Evolutionary conservation across 35 echinoderm and acorn worm species (phyloP), one percentile per base, ranked within the genome.

Genomic region (Heliocidaris erythrogramma): DNA sequence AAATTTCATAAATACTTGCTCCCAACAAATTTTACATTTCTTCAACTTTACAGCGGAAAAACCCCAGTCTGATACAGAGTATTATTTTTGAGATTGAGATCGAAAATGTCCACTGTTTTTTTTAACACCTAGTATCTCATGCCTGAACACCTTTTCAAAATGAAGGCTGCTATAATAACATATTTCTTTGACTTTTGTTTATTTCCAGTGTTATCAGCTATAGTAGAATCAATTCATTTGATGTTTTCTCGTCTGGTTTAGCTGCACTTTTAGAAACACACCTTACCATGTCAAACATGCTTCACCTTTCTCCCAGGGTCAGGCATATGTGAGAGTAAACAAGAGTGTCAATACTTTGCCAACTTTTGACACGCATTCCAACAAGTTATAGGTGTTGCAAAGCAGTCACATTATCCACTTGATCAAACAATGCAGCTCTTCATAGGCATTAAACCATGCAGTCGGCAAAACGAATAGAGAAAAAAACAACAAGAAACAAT

Each of bases 341-440:
- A 78, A n/a, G 65, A 78, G 17, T 78, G 65, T 78, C 65, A 78
- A 78, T 78, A 78, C 21, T 78, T 78, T 78, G 65, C 65, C 65
- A 78, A 78, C 65, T 7, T 78, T 78, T 78, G 65, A 78, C 65
- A 78, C 65, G 65, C 65, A 78, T 78, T 78, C 65, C 65, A 27
- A 78, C 65, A 78, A 78, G 5, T 78, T 78, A 21, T 78, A n/a
- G 65, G 65, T 78, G 65, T 78, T 78, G 65, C 27, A 5, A 4
- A n/a, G 18, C 65, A 27, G 65, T 78, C 65, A 78, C 65, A 78
- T 78, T 78, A 24, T 27, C 1, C 65, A n/a, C 65, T 78, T 78
- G 65, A 78, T 78, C 27, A 78, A 78, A 78, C 65, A 78, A 2
- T 78, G 27, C 65, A 78, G 3, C 65, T 78, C 65, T 78, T 27